Conservation (phyloP, 1,140 invertebrate species). For the Asobara japonica region DNA sequence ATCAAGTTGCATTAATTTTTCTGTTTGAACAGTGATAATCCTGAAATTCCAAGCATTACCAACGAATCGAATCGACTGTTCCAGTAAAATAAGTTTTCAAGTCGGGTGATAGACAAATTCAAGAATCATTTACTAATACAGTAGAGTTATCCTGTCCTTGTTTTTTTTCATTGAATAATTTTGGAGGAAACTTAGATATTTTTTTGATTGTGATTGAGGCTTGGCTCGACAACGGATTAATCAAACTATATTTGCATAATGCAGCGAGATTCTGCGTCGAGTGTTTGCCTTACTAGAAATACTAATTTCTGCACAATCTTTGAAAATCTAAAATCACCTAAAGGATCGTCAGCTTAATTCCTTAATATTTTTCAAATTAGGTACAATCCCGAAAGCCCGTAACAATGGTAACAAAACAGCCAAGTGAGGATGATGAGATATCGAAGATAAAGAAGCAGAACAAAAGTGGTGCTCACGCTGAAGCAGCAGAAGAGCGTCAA, state of each 20-base stretch:
- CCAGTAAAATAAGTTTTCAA: constrained; percentile 14
- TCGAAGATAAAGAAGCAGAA: constrained; percentile 89
- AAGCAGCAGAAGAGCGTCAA: constrained; percentile 69
- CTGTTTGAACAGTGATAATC: constrained; percentile 13
- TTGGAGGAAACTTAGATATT: not conserved
- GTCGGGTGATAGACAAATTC: not conserved
- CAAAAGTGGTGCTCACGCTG: constrained; percentile 74
- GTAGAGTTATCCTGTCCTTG: not conserved
- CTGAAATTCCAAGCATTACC: not conserved
- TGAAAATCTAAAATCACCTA: not conserved
- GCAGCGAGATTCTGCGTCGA: constrained; percentile 3
- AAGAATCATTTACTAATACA: not conserved
- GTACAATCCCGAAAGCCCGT: constrained; percentile 59
- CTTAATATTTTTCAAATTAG: constrained; percentile 41
- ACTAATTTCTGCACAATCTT: not conserved
- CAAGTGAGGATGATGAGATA: constrained; percentile 91
- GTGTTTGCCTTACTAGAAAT: constrained; percentile 14
- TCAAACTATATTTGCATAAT: not conserved
- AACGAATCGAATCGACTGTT: not conserved
- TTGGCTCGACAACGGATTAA: constrained; percentile 12
- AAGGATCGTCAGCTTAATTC: no score
- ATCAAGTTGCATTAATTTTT: not conserved
- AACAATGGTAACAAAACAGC: constrained; percentile 73
- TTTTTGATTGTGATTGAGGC: constrained; percentile 20
- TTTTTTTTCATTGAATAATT: not conserved